Evolutionary conservation across 2,888 invertebrate genomes (phyloP), one percentile per base, ranked within the genome.

Genomic region (Archips crataeganus): DNA sequence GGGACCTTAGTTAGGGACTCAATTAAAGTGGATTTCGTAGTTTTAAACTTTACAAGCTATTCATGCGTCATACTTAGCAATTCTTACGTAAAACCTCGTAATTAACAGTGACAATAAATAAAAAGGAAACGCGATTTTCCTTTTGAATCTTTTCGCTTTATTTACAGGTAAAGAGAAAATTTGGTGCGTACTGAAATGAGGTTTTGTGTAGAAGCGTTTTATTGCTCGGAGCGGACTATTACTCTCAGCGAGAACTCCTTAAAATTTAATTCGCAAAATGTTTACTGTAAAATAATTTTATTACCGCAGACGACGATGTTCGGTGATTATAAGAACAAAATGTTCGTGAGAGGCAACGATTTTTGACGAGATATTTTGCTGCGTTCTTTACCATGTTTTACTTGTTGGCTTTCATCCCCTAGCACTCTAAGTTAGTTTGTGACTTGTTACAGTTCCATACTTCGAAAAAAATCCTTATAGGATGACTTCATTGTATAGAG

Each of bases 251-350:
- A 74, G 65, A 72, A 73, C 49, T 68, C 70, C 73, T 73, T 71
- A 62, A 84, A 87, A 87, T 89, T 88, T 86, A 88, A 89, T 88
- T 87, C 83, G 80, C 84, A 82, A 86, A 88, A 87, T 89, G 87
- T 88, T 89, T 88, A 86, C 88, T 85, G 84, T 80, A 79, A 84
- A 86, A 87, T 88, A 87, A 88, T 88, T 88, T 87, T 87, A 88
- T 86, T 85, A 87, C 87, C 86, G 78, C 87, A 85, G 85, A 86
- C 85, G 86, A 83, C 60, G 61, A 72, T 80, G 81, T 80, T 78
- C 75, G 83, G 84, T 85, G 84, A 85, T 87, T 87, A 87, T 84
- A 84, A 86, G 85, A 86, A 77, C 78, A 75, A 76, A 77, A 65
- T 70, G 49, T 63, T 63, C 13, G 8, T 10, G 49, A 11, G 62